Percentiles rank a stretch among this genome's conserved stretches.
Evolutionary conservation across 2,113 vertebrate species (phyloP).

Genomic region (Marmota monax): DNA sequence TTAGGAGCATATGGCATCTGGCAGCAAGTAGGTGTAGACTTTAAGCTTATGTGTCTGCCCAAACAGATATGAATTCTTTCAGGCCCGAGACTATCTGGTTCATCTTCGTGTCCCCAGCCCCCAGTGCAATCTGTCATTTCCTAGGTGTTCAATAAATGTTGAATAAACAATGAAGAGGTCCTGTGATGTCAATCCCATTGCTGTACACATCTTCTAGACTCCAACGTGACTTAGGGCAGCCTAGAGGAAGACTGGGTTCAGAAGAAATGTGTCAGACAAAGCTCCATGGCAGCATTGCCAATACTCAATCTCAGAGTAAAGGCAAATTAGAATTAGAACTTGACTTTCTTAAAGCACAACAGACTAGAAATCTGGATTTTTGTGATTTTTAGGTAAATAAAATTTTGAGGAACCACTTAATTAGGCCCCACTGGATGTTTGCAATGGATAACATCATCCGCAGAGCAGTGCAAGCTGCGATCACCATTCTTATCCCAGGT

Average conservation of each 20-base stretch:
- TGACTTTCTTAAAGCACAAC: not conserved
- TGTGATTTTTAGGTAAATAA: constrained; percentile 93
- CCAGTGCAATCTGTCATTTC: not conserved
- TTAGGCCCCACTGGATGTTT: constrained; percentile 98
- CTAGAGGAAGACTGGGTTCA: not conserved
- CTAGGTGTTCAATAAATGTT: not conserved
- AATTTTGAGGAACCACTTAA: constrained; percentile 95
- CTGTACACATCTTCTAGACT: not conserved
- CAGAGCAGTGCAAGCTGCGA: constrained; percentile 95
- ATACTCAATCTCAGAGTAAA: not conserved
- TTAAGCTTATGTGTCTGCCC: not conserved
- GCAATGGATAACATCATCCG: constrained; percentile 98
- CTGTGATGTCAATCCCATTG: not conserved
- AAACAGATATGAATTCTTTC: not conserved
- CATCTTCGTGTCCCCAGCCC: not conserved
- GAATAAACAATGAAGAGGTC: not conserved
- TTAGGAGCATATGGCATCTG: not conserved
- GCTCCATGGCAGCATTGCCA: not conserved
- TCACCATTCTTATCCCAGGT: constrained; percentile 97
- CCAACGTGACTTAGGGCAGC: not conserved
- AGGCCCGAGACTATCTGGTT: not conserved
- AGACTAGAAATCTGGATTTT: not conserved
- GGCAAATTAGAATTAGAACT: constrained; percentile 1
- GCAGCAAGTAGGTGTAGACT: not conserved
- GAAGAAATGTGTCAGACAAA: not conserved